phyloP scores from a whole-genome alignment of 2,888 invertebrate species.

The Cryptophagus acutangulus region DNA sequence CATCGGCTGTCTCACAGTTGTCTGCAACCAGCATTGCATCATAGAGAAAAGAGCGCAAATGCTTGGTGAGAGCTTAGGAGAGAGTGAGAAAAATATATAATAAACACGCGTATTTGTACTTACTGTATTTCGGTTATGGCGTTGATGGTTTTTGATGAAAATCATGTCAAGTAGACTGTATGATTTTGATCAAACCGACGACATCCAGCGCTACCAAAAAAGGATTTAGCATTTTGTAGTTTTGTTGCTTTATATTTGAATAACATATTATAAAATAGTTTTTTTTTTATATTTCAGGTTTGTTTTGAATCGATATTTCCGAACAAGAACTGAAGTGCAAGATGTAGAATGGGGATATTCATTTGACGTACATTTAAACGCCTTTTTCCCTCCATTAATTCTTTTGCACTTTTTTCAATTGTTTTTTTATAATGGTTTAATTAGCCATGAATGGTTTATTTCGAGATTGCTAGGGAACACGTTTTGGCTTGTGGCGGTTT shows the following conservation, averaged over 20 bases:
- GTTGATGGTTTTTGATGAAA: no score
- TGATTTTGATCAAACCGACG: constrained; percentile 18
- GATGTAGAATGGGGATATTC: constrained; percentile 98
- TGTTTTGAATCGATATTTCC: constrained; percentile 71
- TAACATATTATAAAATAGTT: no score
- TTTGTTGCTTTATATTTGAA: constrained; percentile 2
- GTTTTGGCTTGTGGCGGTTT: constrained; percentile 84
- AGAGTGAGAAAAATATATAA: no score
- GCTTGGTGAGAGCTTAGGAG: no score
- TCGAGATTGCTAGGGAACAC: constrained; percentile 85
- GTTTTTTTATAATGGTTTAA: constrained; percentile 78
- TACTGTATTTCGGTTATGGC: no score
- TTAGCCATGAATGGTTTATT: constrained; percentile 71
- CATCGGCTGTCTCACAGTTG: no score
- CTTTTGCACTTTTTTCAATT: constrained; percentile 90
- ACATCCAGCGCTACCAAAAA: not conserved
- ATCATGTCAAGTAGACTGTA: no score
- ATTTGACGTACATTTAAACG: constrained; percentile 98
- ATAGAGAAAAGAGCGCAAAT: no score
- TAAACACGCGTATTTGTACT: no score
- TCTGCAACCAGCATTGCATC: no score
- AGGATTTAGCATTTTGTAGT: not conserved
- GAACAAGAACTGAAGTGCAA: constrained; percentile 59
- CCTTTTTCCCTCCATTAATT: constrained; percentile 92
- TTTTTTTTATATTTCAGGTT: constrained; percentile 58